A percentile compares a stretch with the other conserved stretches of the same genome.
Evolutionary conservation across 1,140 invertebrate genomes (phyloP).

Genomic region (Sinella curviseta): DNA sequence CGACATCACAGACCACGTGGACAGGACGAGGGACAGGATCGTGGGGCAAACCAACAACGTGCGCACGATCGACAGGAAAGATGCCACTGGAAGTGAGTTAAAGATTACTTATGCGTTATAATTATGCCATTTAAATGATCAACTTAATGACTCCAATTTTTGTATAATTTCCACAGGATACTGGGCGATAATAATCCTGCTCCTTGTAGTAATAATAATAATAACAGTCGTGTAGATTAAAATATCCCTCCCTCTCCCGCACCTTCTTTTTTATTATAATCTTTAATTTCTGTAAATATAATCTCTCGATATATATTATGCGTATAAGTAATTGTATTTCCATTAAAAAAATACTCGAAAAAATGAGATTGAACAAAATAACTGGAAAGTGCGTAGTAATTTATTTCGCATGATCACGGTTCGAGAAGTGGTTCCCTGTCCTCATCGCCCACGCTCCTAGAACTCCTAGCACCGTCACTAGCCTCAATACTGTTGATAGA

Average conservation of each 20-base stretch:
- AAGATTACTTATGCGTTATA: not conserved
- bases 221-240: constrained; percentile 44
- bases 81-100: constrained; percentile 66
- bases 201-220: constrained; percentile 57
- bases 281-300: too few species aligned
- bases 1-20: constrained; percentile 73
- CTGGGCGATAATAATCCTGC: constrained; percentile 56
- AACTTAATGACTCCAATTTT: constrained; percentile 10
- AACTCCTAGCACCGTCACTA: not conserved
- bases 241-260: too few species aligned
- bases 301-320: too few species aligned
- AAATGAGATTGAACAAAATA: too few species aligned
- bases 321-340: too few species aligned
- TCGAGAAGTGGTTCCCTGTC: not conserved
- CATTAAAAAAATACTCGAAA: too few species aligned
- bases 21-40: constrained; percentile 67
- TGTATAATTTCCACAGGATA: constrained; percentile 52
- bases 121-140: not conserved
- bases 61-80: constrained; percentile 65
- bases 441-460: not conserved
- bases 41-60: constrained; percentile 68
- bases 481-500: not conserved
- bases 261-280: too few species aligned
- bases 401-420: not conserved
- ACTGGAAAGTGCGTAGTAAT: too few species aligned